Base-by-base conservation (phyloP, 2,888 invertebrate species). In the Cataglyphis rosenhaueri region DNA sequence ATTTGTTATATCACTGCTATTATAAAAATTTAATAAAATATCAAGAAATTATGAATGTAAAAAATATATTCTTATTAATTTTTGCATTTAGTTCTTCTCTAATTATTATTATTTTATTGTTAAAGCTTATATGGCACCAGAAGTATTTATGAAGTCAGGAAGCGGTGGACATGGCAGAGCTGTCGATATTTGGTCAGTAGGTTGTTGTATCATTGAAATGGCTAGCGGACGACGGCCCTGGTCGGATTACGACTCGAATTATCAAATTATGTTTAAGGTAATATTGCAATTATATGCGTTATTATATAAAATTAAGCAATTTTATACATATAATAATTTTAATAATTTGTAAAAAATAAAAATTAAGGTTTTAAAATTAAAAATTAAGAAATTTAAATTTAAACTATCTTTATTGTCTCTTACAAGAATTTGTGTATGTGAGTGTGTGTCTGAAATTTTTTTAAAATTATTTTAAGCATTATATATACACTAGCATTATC, bases 121-220 rank as follows among this genome's bases (percentile, higher is more conserved):
- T 95, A 32, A 94, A 98, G 98, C 98, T 74, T 99, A 98, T 94
- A 99, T 99, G 99, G 99, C 99, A 0, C 99, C 99, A 0, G 99
- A 99, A 95, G 98, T 99, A 91, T 98, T 98, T 93, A 98, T 97
- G 95, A 97, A 97, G 95, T 96, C 97, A 48, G 96, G 97, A 86
- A 95, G 95, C 41, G 96, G 96, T 85, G 99, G 99, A 0, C 98
- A 99, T 95, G 99, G 99, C 0, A 96, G 99, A 91, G 97, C 98
- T 2, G 98, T 98, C 3, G 99, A 99, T 95, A 97, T 99, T 92
- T 99, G 99, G 99, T 98, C 98, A 48, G 96, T 98, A 64, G 99
- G 99, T 55, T 99, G 99, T 95, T 98, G 98, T 79, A 97, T 99
- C 85, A 97, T 99, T 0, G 99, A 99, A 95, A 99, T 99, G 99